These are phyloP conservation scores for Cinclus mexicanus DNA, from an alignment of 2,113 vertebrate genomes.

Conservation along the genomic window DNA sequence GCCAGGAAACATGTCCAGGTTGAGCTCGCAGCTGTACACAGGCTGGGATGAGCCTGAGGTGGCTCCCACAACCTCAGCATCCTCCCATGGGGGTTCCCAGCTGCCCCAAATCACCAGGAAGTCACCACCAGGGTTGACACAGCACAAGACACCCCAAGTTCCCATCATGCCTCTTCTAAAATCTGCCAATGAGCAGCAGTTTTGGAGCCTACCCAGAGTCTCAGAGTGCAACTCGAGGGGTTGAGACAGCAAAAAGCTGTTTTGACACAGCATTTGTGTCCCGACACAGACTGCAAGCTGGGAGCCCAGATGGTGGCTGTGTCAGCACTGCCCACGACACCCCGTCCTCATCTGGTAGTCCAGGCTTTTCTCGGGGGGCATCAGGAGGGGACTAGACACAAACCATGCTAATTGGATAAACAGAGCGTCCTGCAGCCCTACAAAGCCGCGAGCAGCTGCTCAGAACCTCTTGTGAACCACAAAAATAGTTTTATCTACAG, in stretches of 20 bases:
- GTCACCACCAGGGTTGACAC: neutral
- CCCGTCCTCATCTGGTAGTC: rapidly evolving
- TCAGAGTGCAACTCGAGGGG: rapidly evolving
- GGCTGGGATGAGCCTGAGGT: rapidly evolving
- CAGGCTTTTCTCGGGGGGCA: neutral
- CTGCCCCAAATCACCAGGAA: neutral
- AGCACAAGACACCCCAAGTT: neutral
- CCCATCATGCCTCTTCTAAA: neutral
- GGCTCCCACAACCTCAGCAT: neutral
- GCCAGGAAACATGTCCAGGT: rapidly evolving
- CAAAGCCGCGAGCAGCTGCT: neutral
- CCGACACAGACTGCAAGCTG: rapidly evolving
- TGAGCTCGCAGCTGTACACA: rapidly evolving
- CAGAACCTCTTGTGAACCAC: neutral
- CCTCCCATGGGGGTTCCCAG: rapidly evolving
- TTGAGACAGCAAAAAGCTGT: neutral
- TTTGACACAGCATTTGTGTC: rapidly evolving
- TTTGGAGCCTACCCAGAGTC: neutral
- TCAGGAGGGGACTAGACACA: neutral
- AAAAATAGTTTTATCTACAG: neutral
- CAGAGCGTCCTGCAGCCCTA: neutral
- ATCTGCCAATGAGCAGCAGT: neutral
- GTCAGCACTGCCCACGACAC: rapidly evolving
- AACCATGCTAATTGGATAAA: slow-evolving; percentile 26
- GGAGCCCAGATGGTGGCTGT: neutral